Evolutionary conservation across 2,113 vertebrate species (phyloP).

Genomic region (Ctenomys sociabilis): DNA sequence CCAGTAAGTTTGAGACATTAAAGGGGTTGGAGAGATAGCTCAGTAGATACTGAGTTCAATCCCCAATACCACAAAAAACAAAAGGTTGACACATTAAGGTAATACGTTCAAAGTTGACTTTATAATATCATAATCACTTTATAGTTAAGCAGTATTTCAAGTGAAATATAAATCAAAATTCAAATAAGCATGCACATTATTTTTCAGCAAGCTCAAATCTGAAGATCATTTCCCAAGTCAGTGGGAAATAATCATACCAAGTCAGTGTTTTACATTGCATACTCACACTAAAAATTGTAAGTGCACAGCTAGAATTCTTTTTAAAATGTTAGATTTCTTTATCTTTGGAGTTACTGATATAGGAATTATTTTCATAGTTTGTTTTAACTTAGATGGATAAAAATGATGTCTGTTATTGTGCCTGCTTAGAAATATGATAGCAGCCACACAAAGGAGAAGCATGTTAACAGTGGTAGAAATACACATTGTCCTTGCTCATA

Average conservation of each 20-base stretch:
- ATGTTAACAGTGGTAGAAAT: background rate
- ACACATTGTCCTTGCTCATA: background rate
- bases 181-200: background rate
- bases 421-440: background rate
- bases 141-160: conserved; percentile 34
- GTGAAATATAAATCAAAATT: conserved; percentile 3
- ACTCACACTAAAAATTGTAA: background rate
- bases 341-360: conserved; percentile 13
- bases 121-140: background rate
- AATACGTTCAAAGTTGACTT: conserved; percentile 31
- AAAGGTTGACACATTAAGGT: background rate
- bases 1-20: background rate
- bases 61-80: background rate
- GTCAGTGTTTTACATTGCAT: background rate
- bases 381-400: background rate
- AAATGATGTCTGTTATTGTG: background rate
- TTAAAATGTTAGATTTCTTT: background rate
- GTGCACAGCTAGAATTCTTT: background rate
- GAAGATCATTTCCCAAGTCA: conserved; percentile 40
- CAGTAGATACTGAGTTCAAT: no score
- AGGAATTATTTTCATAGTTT: conserved; percentile 40
- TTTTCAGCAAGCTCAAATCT: conserved; percentile 39
- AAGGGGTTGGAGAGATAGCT: background rate
- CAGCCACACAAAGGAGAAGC: background rate
- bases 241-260: no score